Conservation (phyloP, 2,113 vertebrate species). For the Stegastes partitus region DNA sequence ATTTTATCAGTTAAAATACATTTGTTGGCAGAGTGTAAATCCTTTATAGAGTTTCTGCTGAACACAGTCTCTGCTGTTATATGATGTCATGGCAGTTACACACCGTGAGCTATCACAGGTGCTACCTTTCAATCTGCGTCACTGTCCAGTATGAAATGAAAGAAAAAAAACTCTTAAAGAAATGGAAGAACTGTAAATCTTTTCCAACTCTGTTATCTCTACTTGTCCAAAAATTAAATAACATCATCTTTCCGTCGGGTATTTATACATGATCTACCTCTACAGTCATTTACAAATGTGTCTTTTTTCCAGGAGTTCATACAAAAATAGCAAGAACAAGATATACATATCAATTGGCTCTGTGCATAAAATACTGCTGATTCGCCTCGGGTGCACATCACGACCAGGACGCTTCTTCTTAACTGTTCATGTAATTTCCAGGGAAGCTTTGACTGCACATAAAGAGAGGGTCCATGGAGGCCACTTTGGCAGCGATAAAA, state of each 20-base stretch:
- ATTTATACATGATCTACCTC: slow-evolving; percentile 61
- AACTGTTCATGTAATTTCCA: slow-evolving; percentile 88
- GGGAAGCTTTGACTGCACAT: slow-evolving; percentile 88
- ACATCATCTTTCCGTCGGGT: not conserved
- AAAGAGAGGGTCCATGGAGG: slow-evolving; percentile 92
- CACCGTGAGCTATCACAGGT: not conserved
- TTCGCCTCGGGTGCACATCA: slow-evolving; percentile 56
- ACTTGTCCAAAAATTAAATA: slow-evolving; percentile 17
- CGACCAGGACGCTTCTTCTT: slow-evolving; percentile 60
- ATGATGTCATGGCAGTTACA: slow-evolving; percentile 3
- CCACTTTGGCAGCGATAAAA: slow-evolving; percentile 95
- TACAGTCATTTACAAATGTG: slow-evolving; percentile 55
- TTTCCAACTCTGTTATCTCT: not conserved
- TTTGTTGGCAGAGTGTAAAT: not conserved
- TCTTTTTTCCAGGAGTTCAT: slow-evolving; percentile 67
- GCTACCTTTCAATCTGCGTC: slow-evolving; percentile 8
- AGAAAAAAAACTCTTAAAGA: not conserved
- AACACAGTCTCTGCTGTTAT: slow-evolving; percentile 27
- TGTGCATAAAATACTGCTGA: slow-evolving; percentile 75
- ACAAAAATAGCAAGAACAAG: slow-evolving; percentile 84
- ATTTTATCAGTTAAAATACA: not conserved
- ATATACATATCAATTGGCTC: slow-evolving; percentile 67
- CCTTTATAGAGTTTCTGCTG: not conserved
- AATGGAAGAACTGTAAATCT: slow-evolving; percentile 21
- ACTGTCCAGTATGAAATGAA: not conserved